phyloP scores from a whole-genome alignment of 1,140 invertebrate genomes.

The Papilio polytes region DNA sequence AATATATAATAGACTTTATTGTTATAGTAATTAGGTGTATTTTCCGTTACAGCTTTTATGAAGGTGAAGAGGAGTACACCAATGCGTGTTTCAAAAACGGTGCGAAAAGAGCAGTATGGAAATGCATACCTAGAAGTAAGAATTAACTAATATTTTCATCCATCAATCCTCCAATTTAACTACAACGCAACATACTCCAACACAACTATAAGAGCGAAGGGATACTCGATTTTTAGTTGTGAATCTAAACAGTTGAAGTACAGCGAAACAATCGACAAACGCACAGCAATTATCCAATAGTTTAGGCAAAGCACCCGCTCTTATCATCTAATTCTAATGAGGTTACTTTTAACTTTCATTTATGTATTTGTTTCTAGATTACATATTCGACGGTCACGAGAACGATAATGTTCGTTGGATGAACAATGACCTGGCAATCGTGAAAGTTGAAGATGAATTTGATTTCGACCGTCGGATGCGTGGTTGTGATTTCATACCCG shows the following conservation, averaged over 20 bases:
- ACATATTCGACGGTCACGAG: slow-evolving; percentile 62
- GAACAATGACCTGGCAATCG: slow-evolving; percentile 70
- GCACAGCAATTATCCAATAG: too few relatives aligned
- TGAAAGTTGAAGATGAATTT: slow-evolving; percentile 67
- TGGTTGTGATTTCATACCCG: slow-evolving; percentile 70
- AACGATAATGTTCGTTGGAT: slow-evolving; percentile 74
- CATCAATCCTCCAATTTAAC: neutral
- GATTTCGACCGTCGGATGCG: slow-evolving; percentile 63
- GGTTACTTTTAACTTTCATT: too few relatives aligned
- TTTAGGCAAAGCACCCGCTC: too few relatives aligned
- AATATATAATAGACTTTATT: neutral
- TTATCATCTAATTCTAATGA: too few relatives aligned
- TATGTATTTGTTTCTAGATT: slow-evolving; percentile 49
- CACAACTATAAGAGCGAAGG: too few relatives aligned
- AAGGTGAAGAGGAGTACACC: slow-evolving; percentile 52
- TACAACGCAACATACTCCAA: too few relatives aligned
- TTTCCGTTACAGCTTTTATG: slow-evolving; percentile 46
- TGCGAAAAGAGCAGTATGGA: slow-evolving; percentile 71
- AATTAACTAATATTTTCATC: slow-evolving; percentile 16
- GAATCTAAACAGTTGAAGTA: too few relatives aligned
- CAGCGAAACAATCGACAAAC: too few relatives aligned
- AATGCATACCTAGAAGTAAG: slow-evolving; percentile 71
- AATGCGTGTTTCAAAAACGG: slow-evolving; percentile 62
- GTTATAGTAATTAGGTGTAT: neutral
- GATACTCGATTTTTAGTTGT: too few relatives aligned